phyloP scores from a whole-genome alignment of 2,113 vertebrate species.

The Gallinago media region DNA sequence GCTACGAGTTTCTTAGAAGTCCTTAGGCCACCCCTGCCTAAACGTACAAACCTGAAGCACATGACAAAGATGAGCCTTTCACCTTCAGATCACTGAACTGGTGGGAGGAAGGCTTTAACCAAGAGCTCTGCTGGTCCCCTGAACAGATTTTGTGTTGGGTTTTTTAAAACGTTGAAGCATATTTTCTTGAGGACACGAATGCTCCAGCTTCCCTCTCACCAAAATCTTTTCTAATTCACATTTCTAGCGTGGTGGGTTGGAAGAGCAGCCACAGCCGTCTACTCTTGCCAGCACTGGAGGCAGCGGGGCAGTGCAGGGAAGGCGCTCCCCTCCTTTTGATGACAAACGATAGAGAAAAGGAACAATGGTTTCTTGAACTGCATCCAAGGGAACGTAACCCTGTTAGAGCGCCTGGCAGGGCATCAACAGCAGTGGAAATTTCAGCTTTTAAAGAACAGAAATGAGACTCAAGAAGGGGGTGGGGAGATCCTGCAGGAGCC shows the following conservation, averaged over 20 bases:
- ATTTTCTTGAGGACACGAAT: background rate
- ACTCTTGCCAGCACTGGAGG: background rate
- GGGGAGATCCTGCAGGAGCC: background rate
- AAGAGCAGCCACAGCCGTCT: background rate
- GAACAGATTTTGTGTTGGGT: background rate
- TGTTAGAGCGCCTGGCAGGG: slow-evolving; percentile 66
- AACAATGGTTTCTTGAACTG: slow-evolving; percentile 69
- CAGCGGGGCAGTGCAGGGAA: background rate
- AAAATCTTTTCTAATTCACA: background rate
- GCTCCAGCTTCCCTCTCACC: background rate
- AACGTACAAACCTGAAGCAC: background rate
- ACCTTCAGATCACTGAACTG: background rate
- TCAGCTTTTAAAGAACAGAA: slow-evolving; percentile 68
- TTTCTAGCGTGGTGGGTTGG: background rate
- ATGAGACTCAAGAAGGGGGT: background rate
- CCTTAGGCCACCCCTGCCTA: background rate
- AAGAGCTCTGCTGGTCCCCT: background rate
- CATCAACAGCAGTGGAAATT: slow-evolving; percentile 66
- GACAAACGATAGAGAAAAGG: slow-evolving; percentile 47
- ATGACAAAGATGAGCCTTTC: background rate
- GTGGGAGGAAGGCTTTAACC: background rate
- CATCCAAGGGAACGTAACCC: slow-evolving; percentile 70
- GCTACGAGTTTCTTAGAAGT: background rate
- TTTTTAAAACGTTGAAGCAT: background rate
- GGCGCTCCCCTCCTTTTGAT: slow-evolving; percentile 51